Conservation (phyloP, 2,888 invertebrate species). For the Cryptus armator region DNA sequence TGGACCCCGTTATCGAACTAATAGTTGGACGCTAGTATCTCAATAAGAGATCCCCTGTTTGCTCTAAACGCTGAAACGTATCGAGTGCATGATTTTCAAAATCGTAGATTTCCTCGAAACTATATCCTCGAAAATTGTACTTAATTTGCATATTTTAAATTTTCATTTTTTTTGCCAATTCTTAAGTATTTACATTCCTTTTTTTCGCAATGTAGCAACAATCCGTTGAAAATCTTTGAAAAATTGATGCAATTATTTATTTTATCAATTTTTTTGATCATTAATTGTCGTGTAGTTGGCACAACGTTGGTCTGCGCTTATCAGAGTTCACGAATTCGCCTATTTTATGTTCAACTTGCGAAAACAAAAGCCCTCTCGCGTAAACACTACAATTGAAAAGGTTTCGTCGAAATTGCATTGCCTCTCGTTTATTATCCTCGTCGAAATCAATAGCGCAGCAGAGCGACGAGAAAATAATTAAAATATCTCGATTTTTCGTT, state of each 20-base stretch:
- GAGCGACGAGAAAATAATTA: neutral
- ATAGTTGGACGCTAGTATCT: neutral
- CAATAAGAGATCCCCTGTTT: neutral
- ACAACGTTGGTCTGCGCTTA: neutral
- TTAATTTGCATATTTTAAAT: too few species aligned
- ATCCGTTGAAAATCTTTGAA: neutral
- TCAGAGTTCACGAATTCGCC: neutral
- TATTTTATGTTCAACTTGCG: neutral
- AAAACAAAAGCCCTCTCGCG: neutral
- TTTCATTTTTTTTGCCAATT: too few species aligned
- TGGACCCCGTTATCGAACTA: neutral
- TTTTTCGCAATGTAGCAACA: too few species aligned
- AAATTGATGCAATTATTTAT: neutral
- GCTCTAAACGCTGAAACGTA: neutral
- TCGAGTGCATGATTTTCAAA: neutral
- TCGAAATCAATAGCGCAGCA: neutral
- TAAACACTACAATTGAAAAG: slow-evolving; percentile 9
- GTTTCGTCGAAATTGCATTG: neutral
- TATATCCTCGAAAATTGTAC: too few species aligned
- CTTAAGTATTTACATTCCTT: too few species aligned
- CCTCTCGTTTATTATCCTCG: neutral
- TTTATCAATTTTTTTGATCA: neutral
- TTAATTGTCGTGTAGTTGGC: neutral
- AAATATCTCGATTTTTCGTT: neutral
- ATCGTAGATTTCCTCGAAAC: too few species aligned